phyloP scores from a whole-genome alignment of 2,888 invertebrate genomes.

The Tachina fera region DNA sequence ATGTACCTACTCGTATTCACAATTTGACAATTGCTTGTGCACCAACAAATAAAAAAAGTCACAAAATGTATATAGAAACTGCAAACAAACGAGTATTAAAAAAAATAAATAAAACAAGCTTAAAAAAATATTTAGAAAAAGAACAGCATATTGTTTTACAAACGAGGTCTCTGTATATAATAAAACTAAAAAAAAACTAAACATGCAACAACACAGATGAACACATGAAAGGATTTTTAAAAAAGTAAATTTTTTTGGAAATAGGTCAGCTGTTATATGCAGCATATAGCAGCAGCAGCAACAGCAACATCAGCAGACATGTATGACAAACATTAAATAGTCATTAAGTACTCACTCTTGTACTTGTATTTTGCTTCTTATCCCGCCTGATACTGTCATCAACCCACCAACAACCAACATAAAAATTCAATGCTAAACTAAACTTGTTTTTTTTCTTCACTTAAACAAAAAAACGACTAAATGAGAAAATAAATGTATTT shows the following conservation, averaged over 20 bases:
- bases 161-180: conserved; percentile 66
- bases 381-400: conserved; percentile 36
- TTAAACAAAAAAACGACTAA: conserved; percentile 3
- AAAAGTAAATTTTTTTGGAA: conserved; percentile 58
- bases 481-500: conserved; percentile 18
- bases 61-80: conserved; percentile 21
- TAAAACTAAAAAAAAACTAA: conserved; percentile 44
- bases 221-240: conserved; percentile 49
- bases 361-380: conserved; percentile 33
- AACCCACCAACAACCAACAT: conserved; percentile 44
- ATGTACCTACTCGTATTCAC: conserved; percentile 30
- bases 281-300: conserved; percentile 30
- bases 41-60: conserved; percentile 13
- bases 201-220: conserved; percentile 27
- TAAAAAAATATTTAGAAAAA: conserved; percentile 30
- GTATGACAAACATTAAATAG: conserved; percentile 72
- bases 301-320: conserved; percentile 28
- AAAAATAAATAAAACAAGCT: conserved; percentile 44
- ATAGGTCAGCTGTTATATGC: conserved; percentile 68
- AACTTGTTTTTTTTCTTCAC: conserved; percentile 18
- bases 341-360: conserved; percentile 66
- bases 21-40: conserved; percentile 60
- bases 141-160: conserved; percentile 63
- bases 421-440: conserved; percentile 51
- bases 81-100: conserved; percentile 41